Conservation (phyloP, 2,113 vertebrate genomes). For the Oryzias curvinotus region DNA sequence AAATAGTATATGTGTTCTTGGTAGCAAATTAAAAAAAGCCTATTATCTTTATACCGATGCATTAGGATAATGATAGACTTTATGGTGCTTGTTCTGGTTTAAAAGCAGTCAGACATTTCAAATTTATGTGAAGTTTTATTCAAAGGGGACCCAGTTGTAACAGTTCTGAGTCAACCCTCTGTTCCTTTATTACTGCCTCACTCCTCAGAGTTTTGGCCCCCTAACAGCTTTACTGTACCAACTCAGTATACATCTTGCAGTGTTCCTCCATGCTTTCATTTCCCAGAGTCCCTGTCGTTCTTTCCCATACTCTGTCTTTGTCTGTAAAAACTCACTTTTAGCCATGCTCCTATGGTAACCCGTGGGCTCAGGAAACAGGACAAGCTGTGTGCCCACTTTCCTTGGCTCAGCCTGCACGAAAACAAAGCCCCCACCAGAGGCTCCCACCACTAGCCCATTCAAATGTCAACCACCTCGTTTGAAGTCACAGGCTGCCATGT, state of each 20-base stretch:
- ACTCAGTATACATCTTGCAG: conserved; percentile 36
- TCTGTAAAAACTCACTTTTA: conserved; percentile 50
- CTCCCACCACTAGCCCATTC: conserved; percentile 69
- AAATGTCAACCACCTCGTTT: conserved; percentile 71
- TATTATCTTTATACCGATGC: too few relatives aligned
- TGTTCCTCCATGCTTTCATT: conserved; percentile 21
- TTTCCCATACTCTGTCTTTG: conserved; percentile 50
- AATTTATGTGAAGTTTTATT: conserved; percentile 13
- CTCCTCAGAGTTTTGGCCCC: conserved; percentile 27
- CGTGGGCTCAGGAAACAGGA: conserved; percentile 67
- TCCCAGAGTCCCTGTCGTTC: conserved; percentile 37
- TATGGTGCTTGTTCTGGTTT: too few relatives aligned
- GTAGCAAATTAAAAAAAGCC: too few relatives aligned
- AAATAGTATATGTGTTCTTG: too few relatives aligned
- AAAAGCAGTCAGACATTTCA: neutral
- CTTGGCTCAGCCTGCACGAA: conserved; percentile 68
- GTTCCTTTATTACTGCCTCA: conserved; percentile 42
- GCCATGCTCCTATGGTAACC: conserved; percentile 71
- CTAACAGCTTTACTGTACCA: conserved; percentile 19
- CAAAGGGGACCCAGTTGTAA: conserved; percentile 32
- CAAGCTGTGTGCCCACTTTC: conserved; percentile 70
- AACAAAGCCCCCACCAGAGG: conserved; percentile 71
- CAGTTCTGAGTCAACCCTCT: conserved; percentile 8
- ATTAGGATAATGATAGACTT: too few relatives aligned
- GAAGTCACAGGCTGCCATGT: conserved; percentile 69